Evolutionary conservation across 2,888 invertebrate species (phyloP).

Genomic region (Heliconius charithonia): DNA sequence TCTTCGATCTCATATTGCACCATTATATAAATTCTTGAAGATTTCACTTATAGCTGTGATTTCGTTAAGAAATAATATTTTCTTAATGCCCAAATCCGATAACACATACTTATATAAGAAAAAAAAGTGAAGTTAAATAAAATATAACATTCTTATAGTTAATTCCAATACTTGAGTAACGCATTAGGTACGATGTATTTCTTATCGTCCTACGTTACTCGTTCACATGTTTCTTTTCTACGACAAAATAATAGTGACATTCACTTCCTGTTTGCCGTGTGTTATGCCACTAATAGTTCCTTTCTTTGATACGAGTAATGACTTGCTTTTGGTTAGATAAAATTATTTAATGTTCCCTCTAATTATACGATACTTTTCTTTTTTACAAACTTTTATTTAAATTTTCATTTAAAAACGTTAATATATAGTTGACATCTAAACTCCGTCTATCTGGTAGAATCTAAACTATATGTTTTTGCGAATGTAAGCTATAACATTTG

Average conservation of each 20-base stretch:
- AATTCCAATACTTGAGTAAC: slow-evolving; percentile 27
- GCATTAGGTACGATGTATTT: slow-evolving; percentile 32
- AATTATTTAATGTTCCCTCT: slow-evolving; percentile 31
- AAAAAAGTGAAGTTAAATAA: neutral
- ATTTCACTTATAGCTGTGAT: slow-evolving; percentile 27
- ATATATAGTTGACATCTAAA: too few species aligned
- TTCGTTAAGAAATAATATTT: neutral
- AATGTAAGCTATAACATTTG: too few species aligned
- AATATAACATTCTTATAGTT: slow-evolving; percentile 28
- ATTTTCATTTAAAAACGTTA: too few species aligned
- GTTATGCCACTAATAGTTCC: slow-evolving; percentile 39
- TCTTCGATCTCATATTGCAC: slow-evolving; percentile 59
- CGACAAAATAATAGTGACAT: slow-evolving; percentile 42
- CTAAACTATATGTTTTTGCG: too few species aligned
- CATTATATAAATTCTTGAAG: slow-evolving; percentile 57
- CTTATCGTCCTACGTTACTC: slow-evolving; percentile 40
- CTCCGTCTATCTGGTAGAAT: too few species aligned
- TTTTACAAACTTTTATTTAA: too few species aligned
- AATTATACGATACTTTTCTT: too few species aligned
- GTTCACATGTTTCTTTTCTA: slow-evolving; percentile 43
- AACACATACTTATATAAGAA: neutral
- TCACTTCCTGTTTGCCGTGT: slow-evolving; percentile 42
- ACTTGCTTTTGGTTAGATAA: slow-evolving; percentile 41
- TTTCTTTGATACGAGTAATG: slow-evolving; percentile 44
- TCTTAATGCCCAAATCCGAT: neutral